Base-by-base conservation (phyloP, 1,140 invertebrate genomes). In the Procambarus clarkii region DNA sequence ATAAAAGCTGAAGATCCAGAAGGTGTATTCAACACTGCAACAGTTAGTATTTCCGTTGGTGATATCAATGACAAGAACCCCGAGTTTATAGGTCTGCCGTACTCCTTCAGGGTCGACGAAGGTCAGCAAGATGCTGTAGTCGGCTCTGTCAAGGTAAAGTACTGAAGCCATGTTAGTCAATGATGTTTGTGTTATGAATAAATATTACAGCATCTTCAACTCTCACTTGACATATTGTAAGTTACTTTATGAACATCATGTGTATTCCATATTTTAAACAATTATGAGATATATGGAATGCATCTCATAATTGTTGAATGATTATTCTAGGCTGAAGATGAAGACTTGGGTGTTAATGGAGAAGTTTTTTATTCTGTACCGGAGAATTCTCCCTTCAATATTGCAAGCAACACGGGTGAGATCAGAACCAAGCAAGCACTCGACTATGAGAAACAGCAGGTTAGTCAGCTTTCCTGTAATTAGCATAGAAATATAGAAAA, bases 91-190 rank as follows among this genome's bases (percentile, higher is more conserved):
- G 96, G 96, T 48, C 93, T 96, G 71, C 97, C 97, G 0, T 98
- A 98, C 97, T 94, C 97, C 97, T 98, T 98, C 94, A 94, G 96
- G 13, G 97, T 98, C 0, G 97, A 97, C 93, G 98, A 98, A 95
- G 97, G 97, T 83, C 95, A 96, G 74, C 94, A 95, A 0, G 95
- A 96, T 80, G 96, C 96, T 77, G 95, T 96, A 21, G 96, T 98
- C 1, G 98, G 98, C 24, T 95, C 96, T 88, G 97, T 98, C 0
- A 96, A 97, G 93, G 98, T 97, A 21, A 96, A 58, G 83, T 46
- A 54, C 13, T 54, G 50, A 8, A 9, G 50, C 50, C 13, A 13
- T 54, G 50, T 54, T 54, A 5, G 8, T 54, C 13, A 9, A 34
- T 34, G 34, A 34, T 34, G 34, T 34, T 34, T 34, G 34, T 34